These are phyloP conservation scores for Idris sp. DNA, from an alignment of 1,140 invertebrate genomes.

Conservation along the genomic window DNA sequence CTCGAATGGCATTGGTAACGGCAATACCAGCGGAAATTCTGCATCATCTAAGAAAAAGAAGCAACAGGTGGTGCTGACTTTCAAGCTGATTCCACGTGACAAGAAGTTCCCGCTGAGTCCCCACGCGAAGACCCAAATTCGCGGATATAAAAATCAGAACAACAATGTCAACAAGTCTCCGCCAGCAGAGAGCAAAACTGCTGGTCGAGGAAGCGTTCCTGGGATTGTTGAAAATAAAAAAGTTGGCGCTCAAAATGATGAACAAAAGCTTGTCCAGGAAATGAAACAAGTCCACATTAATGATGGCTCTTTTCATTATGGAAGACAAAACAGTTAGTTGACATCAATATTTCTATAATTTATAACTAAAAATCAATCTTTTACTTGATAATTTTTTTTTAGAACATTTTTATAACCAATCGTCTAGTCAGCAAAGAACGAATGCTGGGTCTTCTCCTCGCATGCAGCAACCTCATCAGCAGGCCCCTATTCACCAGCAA, in stretches of 20 bases:
- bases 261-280: conserved; percentile 76
- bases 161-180: conserved; percentile 71
- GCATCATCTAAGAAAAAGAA: no score
- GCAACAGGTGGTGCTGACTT: no score
- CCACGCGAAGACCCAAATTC: no score
- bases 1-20: conserved; percentile 56
- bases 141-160: no score
- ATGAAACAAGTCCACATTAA: conserved; percentile 77
- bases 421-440: conserved; percentile 74
- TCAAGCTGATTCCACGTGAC: no score
- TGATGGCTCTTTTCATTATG: conserved; percentile 73
- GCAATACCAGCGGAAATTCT: no score
- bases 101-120: no score
- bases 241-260: conserved; percentile 69
- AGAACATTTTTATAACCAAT: conserved; percentile 74
- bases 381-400: conserved; percentile 48
- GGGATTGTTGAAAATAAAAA: conserved; percentile 68
- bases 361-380: neutral
- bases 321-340: conserved; percentile 71
- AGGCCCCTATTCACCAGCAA: conserved; percentile 60
- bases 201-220: conserved; percentile 70
- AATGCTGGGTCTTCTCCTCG: conserved; percentile 75
- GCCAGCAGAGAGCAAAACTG: conserved; percentile 70
- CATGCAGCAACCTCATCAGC: conserved; percentile 73
- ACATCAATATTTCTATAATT: no score